These are phyloP conservation scores for Cygnus olor DNA, from an alignment of 2,797 vertebrate genomes.

Conservation along the genomic window DNA sequence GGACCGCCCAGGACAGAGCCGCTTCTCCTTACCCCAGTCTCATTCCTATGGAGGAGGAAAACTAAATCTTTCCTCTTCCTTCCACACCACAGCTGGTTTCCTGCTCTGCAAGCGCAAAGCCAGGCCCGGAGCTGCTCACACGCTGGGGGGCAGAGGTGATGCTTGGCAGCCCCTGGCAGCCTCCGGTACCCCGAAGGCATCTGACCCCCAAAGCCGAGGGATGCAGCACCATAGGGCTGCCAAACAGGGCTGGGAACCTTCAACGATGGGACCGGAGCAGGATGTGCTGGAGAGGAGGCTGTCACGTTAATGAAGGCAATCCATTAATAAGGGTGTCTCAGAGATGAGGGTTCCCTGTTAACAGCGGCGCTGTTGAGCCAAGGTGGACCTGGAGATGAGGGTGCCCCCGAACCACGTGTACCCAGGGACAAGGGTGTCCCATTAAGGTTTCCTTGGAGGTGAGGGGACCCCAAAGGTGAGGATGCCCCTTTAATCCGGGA, in stretches of 20 bases:
- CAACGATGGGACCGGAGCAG: rapidly evolving
- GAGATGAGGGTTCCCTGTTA: no score
- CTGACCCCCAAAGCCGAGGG: rapidly evolving
- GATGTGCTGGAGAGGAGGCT: background rate
- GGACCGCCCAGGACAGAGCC: background rate
- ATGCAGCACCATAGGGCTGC: background rate
- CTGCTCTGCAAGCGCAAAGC: background rate
- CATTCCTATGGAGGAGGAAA: background rate
- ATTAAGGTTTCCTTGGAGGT: no score
- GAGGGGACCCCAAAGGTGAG: background rate
- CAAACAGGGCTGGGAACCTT: background rate
- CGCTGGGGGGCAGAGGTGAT: rapidly evolving
- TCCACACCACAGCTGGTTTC: background rate
- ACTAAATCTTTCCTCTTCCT: background rate
- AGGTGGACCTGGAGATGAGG: background rate
- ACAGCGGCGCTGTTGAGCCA: background rate
- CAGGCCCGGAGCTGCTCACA: background rate
- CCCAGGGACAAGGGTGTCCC: background rate
- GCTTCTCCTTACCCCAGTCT: background rate
- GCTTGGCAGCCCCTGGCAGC: rapidly evolving
- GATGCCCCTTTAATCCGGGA: no score
- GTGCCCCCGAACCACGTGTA: background rate
- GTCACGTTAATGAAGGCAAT: background rate
- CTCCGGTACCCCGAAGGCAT: background rate
- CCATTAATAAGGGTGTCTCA: background rate